Conservation (phyloP, 2,888 invertebrate genomes). For the Mayetiola destructor region DNA sequence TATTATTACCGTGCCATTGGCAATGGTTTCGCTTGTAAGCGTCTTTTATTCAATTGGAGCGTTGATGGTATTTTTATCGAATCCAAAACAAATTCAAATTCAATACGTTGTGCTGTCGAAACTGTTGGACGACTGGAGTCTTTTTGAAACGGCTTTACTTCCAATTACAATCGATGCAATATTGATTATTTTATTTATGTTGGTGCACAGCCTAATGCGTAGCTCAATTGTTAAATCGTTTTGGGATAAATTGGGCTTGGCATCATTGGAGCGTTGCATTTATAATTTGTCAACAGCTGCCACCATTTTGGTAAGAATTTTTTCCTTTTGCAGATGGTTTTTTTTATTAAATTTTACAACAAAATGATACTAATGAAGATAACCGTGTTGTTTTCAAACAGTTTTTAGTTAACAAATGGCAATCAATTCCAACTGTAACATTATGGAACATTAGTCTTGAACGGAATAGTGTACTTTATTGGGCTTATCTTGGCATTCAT, state of each 20-base stretch:
- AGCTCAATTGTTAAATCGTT: constrained; percentile 35
- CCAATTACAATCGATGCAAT: constrained; percentile 36
- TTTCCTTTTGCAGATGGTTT: too few relatives aligned
- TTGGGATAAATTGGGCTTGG: constrained; percentile 33
- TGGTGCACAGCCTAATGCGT: constrained; percentile 45
- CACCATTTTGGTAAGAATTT: constrained; percentile 33
- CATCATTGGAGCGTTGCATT: constrained; percentile 35
- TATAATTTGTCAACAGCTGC: constrained; percentile 37
- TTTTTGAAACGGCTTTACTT: constrained; percentile 31
- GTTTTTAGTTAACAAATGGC: constrained; percentile 40
- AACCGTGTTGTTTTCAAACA: constrained; percentile 24
- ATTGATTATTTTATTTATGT: constrained; percentile 39
- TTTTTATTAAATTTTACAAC: neutral
- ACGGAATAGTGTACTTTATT: constrained; percentile 35
- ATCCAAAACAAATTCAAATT: constrained; percentile 30
- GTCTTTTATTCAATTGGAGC: constrained; percentile 40
- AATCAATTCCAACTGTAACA: constrained; percentile 34
- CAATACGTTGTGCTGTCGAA: constrained; percentile 30
- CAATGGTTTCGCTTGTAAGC: constrained; percentile 35
- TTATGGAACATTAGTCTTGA: constrained; percentile 42
- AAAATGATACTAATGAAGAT: constrained; percentile 23
- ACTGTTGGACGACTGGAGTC: constrained; percentile 30
- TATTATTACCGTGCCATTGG: constrained; percentile 28
- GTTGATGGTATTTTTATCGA: constrained; percentile 42
- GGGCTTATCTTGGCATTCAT: constrained; percentile 38